A percentile compares a stretch with the other conserved stretches of the same genome.
Conservation (phyloP, 2,797 vertebrate species). For the Ciconia nigra region DNA sequence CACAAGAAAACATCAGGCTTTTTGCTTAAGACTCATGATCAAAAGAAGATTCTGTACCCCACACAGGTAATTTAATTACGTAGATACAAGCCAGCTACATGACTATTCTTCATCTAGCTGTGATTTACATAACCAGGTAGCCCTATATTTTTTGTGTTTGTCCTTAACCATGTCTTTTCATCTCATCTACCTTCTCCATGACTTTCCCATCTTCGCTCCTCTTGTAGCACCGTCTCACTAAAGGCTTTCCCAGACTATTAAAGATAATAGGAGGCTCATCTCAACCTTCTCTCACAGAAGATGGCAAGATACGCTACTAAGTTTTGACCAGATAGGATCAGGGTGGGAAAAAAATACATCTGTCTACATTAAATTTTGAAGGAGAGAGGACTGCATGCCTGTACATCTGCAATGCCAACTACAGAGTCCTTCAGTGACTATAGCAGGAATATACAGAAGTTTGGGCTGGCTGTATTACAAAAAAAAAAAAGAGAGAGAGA, state of each 20-base stretch:
- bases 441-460: neutral
- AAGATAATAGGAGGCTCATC: neutral
- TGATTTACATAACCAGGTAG: neutral
- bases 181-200: neutral
- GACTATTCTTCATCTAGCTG: neutral
- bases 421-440: neutral
- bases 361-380: neutral
- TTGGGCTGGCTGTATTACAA: neutral
- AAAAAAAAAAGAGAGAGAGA: no score
- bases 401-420: neutral
- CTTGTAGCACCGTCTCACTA: neutral
- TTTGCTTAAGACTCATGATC: neutral
- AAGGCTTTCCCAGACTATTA: neutral
- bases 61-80: neutral
- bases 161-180: neutral
- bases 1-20: neutral
- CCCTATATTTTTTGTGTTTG: neutral
- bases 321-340: neutral
- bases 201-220: neutral
- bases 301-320: neutral
- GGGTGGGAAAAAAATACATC: neutral
- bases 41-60: neutral
- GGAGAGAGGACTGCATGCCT: neutral
- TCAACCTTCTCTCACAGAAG: neutral
- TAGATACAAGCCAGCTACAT: neutral